Evolutionary conservation across 2,888 invertebrate species (phyloP).

Genomic region (Halictus quadricinctus): DNA sequence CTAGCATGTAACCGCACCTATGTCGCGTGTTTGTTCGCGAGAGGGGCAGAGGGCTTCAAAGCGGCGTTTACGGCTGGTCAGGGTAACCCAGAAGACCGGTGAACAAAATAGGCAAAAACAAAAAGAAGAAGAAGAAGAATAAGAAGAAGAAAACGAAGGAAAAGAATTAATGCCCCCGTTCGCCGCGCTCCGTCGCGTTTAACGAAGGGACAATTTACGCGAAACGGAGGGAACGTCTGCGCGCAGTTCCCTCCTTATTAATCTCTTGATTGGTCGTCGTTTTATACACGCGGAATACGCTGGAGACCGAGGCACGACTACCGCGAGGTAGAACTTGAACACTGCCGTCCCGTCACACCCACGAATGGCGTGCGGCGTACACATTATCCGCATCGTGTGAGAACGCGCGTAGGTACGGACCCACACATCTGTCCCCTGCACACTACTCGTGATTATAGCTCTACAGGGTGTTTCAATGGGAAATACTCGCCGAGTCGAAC

Average conservation of each 20-base stretch:
- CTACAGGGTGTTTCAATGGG: slow-evolving; percentile 8
- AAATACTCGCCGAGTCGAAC: background rate
- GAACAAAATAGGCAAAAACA: background rate
- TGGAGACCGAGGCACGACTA: slow-evolving; percentile 35
- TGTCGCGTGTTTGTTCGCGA: slow-evolving; percentile 33
- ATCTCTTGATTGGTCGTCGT: slow-evolving; percentile 59
- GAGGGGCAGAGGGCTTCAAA: slow-evolving; percentile 19
- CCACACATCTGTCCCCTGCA: slow-evolving; percentile 18
- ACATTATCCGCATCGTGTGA: slow-evolving; percentile 66
- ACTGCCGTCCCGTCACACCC: slow-evolving; percentile 73
- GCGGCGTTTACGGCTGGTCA: slow-evolving; percentile 39
- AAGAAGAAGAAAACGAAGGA: background rate
- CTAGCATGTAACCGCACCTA: slow-evolving; percentile 39
- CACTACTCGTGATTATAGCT: slow-evolving; percentile 43
- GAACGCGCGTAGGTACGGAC: slow-evolving; percentile 49
- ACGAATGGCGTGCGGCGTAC: slow-evolving; percentile 77
- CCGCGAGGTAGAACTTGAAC: slow-evolving; percentile 48
- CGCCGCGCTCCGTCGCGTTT: slow-evolving; percentile 21
- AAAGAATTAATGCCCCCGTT: slow-evolving; percentile 24
- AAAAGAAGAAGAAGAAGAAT: background rate
- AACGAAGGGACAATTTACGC: slow-evolving; percentile 45
- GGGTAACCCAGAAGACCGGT: background rate
- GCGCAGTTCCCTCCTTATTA: slow-evolving; percentile 58
- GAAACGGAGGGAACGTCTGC: slow-evolving; percentile 51
- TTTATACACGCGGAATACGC: slow-evolving; percentile 52